phyloP scores from a whole-genome alignment of 2,113 vertebrate genomes.

The Cyanoderma ruficeps region DNA sequence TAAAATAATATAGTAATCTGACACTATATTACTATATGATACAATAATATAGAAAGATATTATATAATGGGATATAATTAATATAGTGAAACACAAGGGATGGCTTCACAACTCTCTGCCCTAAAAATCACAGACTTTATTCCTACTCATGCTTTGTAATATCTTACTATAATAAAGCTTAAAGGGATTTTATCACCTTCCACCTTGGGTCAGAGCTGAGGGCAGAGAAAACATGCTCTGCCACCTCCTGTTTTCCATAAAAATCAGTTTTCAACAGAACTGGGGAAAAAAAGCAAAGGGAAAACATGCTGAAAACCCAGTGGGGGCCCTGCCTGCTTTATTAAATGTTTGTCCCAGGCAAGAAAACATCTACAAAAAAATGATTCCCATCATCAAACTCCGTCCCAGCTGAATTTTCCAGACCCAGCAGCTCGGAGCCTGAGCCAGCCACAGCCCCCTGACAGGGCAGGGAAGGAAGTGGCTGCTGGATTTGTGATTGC shows the following conservation, averaged over 20 bases:
- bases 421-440: neutral
- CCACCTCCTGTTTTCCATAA: neutral
- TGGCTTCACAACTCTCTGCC: neutral
- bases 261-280: neutral
- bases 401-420: neutral
- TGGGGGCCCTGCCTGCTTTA: neutral
- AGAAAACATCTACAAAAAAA: neutral
- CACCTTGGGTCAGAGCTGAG: neutral
- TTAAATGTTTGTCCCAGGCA: neutral
- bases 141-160: neutral
- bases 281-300: neutral
- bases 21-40: no score
- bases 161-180: neutral
- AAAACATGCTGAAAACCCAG: neutral
- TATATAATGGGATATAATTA: no score
- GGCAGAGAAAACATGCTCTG: neutral
- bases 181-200: neutral
- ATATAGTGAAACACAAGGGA: neutral
- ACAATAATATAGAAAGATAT: neutral
- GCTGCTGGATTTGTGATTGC: neutral
- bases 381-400: neutral
- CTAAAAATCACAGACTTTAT: neutral
- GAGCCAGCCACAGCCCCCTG: neutral
- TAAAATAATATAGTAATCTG: neutral
- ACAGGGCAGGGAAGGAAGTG: accelerated